Evolutionary conservation across 2,888 invertebrate genomes (phyloP).

Genomic region (Cacoxenus indagator): DNA sequence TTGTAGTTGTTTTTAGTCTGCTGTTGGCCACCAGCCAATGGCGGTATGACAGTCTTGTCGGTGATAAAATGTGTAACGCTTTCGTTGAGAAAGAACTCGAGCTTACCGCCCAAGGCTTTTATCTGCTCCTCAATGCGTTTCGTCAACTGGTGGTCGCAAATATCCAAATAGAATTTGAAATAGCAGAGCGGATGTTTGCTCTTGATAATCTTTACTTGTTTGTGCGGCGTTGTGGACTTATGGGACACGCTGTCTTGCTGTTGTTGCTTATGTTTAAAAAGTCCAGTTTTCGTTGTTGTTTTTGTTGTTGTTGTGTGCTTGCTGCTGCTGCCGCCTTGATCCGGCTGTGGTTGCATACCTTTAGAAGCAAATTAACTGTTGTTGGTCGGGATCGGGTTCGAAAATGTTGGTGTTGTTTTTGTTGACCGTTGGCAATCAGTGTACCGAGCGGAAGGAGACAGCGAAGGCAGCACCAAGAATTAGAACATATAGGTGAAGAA

Average conservation of each 20-base stretch:
- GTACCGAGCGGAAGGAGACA: constrained; percentile 22
- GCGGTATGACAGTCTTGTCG: constrained; percentile 53
- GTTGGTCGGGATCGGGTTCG: background rate
- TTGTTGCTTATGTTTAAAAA: constrained; percentile 44
- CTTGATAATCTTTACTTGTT: constrained; percentile 69
- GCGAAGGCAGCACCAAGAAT: constrained; percentile 43
- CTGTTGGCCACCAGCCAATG: constrained; percentile 22
- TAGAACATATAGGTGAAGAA: constrained; percentile 33
- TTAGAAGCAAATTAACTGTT: constrained; percentile 67
- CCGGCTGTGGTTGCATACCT: constrained; percentile 72
- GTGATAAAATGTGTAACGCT: constrained; percentile 70
- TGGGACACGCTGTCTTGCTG: constrained; percentile 36
- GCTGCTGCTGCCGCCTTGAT: constrained; percentile 66
- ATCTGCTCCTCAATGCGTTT: constrained; percentile 79
- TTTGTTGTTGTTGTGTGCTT: constrained; percentile 61
- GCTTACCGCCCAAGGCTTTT: constrained; percentile 77
- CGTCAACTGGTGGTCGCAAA: constrained; percentile 78
- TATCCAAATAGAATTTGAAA: constrained; percentile 83
- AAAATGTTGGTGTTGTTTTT: constrained; percentile 29
- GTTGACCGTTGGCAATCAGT: constrained; percentile 32
- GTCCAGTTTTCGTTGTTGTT: constrained; percentile 37
- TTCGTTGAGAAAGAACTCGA: constrained; percentile 68
- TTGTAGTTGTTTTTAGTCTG: constrained; percentile 29
- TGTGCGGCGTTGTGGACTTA: constrained; percentile 32
- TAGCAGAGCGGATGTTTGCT: constrained; percentile 75